These are phyloP conservation scores for Seira sanloemensis DNA, from an alignment of 2,888 invertebrate genomes.

Conservation along the genomic window DNA sequence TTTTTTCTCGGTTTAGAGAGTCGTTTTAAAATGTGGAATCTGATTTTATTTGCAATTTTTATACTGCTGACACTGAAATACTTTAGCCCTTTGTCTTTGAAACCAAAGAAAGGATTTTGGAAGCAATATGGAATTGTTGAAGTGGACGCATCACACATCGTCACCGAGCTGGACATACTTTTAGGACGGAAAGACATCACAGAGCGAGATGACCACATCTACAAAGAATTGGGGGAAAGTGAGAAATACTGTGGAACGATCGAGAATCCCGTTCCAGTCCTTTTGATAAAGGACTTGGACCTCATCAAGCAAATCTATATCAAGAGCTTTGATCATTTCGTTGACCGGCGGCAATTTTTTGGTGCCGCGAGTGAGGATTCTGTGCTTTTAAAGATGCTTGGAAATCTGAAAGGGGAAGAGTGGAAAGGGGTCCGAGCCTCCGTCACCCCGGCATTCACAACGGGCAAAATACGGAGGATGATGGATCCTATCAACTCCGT, in stretches of 20 bases:
- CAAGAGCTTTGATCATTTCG: slow-evolving; percentile 51
- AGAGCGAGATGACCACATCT: slow-evolving; percentile 38
- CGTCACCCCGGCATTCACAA: slow-evolving; percentile 35
- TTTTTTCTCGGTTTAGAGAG: too few relatives aligned
- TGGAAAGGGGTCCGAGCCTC: slow-evolving; percentile 37
- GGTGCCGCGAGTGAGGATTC: slow-evolving; percentile 23
- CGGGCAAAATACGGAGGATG: slow-evolving; percentile 40
- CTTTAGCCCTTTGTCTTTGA: too few relatives aligned
- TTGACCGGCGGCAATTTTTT: slow-evolving; percentile 41
- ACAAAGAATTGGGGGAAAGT: slow-evolving; percentile 11
- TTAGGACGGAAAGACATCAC: slow-evolving; percentile 36
- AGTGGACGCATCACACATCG: slow-evolving; percentile 26
- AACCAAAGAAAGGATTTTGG: slow-evolving; percentile 26
- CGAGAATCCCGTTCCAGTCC: neutral
- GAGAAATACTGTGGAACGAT: slow-evolving; percentile 29
- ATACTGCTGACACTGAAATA: too few relatives aligned
- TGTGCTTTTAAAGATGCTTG: slow-evolving; percentile 32
- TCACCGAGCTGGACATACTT: slow-evolving; percentile 24
- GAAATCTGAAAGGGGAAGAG: slow-evolving; percentile 34
- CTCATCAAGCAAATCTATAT: slow-evolving; percentile 27
- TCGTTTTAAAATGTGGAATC: too few relatives aligned
- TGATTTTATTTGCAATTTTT: too few relatives aligned
- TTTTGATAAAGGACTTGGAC: slow-evolving; percentile 41
- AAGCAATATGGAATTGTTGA: slow-evolving; percentile 33
- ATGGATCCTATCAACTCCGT: slow-evolving; percentile 31